Evolutionary conservation across 2,888 invertebrate species (phyloP).

Genomic region (Philereme vetulata): DNA sequence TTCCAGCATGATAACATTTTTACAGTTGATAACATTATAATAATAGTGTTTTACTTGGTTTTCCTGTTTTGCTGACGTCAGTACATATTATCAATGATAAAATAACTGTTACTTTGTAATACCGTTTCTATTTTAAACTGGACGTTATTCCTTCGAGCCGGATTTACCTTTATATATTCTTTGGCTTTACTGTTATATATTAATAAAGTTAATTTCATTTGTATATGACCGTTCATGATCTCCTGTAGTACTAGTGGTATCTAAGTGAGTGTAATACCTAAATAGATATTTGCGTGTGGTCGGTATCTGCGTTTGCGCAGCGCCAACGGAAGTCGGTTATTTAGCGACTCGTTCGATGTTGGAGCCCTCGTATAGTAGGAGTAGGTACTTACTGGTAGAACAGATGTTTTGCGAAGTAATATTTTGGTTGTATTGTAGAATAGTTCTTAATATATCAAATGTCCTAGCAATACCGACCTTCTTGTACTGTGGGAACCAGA

Average conservation of each 20-base stretch:
- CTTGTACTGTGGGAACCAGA: too few species aligned
- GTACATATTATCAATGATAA: slow-evolving; percentile 17
- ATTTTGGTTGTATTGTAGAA: slow-evolving; percentile 14
- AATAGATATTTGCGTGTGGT: slow-evolving; percentile 65
- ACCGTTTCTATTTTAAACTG: slow-evolving; percentile 8
- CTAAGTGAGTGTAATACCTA: slow-evolving; percentile 45
- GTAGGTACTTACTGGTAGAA: slow-evolving; percentile 21
- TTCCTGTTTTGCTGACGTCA: slow-evolving; percentile 32
- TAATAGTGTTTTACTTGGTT: slow-evolving; percentile 18
- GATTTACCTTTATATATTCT: too few species aligned
- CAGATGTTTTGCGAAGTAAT: slow-evolving; percentile 29
- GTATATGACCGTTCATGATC: slow-evolving; percentile 40
- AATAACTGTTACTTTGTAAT: slow-evolving; percentile 14
- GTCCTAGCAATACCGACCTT: background rate
- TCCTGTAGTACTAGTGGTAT: slow-evolving; percentile 36
- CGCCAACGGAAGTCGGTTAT: slow-evolving; percentile 65
- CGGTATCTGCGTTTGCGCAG: slow-evolving; percentile 43
- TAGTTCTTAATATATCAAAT: background rate
- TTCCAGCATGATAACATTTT: background rate
- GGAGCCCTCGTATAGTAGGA: slow-evolving; percentile 27
- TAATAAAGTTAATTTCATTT: slow-evolving; percentile 15
- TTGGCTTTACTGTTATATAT: background rate
- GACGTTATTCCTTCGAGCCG: slow-evolving; percentile 3
- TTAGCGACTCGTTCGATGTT: slow-evolving; percentile 53
- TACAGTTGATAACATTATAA: background rate